Conservation (phyloP, 2,888 invertebrate genomes). For the Ormyrus nitidulus region DNA sequence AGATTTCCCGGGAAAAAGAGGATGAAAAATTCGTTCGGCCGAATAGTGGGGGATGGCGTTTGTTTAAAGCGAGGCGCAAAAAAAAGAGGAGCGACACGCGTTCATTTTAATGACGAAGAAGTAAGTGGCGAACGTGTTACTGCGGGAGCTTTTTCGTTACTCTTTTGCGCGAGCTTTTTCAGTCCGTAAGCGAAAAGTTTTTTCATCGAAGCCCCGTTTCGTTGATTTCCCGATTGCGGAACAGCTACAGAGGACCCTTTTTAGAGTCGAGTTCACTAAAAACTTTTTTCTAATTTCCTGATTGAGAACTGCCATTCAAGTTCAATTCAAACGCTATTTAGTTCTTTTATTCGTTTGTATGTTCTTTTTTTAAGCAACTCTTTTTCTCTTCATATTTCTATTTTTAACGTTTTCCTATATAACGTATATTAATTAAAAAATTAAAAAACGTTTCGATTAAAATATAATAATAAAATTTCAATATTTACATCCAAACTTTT, state of each 20-base stretch:
- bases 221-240: constrained; percentile 31
- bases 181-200: constrained; percentile 1
- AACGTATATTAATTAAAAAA: not conserved
- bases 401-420: not conserved
- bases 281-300: constrained; percentile 15
- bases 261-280: not conserved
- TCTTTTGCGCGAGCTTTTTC: too few species aligned
- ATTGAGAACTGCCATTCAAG: constrained; percentile 14
- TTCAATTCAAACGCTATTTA: not conserved
- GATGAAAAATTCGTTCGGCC: not conserved
- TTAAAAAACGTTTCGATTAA: not conserved
- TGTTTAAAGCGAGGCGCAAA: not conserved
- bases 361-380: not conserved
- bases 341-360: not conserved
- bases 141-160: not conserved
- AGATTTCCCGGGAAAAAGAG: not conserved
- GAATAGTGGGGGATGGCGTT: not conserved
- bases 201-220: constrained; percentile 24
- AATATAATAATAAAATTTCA: too few species aligned
- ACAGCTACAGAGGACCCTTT: not conserved
- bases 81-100: not conserved
- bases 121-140: not conserved
- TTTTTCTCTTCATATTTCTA: not conserved
- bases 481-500: too few species aligned
- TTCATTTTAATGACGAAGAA: constrained; percentile 2